Evolutionary conservation across 2,797 vertebrate species (phyloP), one percentile per base, ranked within the genome.

Genomic region (Lagorchestes hirsutus): DNA sequence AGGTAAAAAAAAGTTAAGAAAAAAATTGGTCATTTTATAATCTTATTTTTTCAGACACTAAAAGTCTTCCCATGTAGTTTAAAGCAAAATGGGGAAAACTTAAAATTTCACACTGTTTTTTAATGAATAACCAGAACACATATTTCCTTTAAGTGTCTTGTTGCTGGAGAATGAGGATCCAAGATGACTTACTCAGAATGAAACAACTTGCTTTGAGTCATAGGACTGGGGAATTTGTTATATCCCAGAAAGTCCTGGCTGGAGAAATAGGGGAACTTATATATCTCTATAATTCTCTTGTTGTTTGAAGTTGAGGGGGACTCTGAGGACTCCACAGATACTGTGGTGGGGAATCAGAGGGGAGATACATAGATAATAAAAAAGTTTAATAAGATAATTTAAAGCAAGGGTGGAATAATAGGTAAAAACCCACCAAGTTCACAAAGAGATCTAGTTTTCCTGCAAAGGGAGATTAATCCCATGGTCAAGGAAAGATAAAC

Each of bases 201-300:
- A 92, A 91, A 5, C 11, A 13, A 54, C 90, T 29, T 54, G 0
- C 34, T 1, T 0, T 12, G 90, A 18, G 24, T n/a, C 54, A 67
- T n/a, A 12, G 1, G 16, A 9, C 91, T 18, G 0, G 0, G 52
- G 1, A 0, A 0, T 29, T 90, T 54, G 11, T 12, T 0, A 5
- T 46, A 1, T 0, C 91, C 6, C 93, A 24, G 52, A 34, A 10
- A 92, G 11, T 54, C 50, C 55, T 5, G 0, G 56, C n/a, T 8
- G 0, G 46, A 52, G 55, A 14, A 5, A 4, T 3, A 27, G 91
- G 28, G 16, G 9, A 22, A 4, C 9, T 29, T 28, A 46, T 0
- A 0, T 0, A 18, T 82, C 6, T 55, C 5, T 2, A n/a, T 0
- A 6, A 11, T 62, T 55, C 4, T 59, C 28, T 29, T 55, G 55